Conservation (phyloP, 2,888 invertebrate genomes). For the Standfussiana lucernea region DNA sequence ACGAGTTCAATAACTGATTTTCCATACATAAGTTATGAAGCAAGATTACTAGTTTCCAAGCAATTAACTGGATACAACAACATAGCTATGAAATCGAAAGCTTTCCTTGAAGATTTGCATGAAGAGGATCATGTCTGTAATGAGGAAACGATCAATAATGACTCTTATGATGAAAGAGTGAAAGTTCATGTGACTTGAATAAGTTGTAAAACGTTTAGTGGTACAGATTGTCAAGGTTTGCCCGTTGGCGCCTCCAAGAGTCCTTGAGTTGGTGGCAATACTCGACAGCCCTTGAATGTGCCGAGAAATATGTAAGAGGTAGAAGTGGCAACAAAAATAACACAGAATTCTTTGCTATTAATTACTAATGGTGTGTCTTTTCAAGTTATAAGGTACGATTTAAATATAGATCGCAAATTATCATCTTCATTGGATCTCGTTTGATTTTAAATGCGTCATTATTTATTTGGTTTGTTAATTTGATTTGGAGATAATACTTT, state of each 20-base stretch:
- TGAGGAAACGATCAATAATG: slow-evolving; percentile 51
- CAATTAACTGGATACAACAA: slow-evolving; percentile 59
- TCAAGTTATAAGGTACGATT: slow-evolving; percentile 8
- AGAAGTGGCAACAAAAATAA: slow-evolving; percentile 68
- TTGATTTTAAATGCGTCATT: slow-evolving; percentile 33
- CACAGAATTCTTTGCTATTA: slow-evolving; percentile 56
- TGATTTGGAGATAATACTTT: slow-evolving; percentile 26
- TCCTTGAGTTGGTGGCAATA: slow-evolving; percentile 80
- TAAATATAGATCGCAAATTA: slow-evolving; percentile 30
- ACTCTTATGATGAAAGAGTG: slow-evolving; percentile 46
- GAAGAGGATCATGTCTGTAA: slow-evolving; percentile 40
- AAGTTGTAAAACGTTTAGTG: slow-evolving; percentile 42
- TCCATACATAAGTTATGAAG: slow-evolving; percentile 59
- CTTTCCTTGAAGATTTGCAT: slow-evolving; percentile 66
- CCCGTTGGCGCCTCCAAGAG: slow-evolving; percentile 83
- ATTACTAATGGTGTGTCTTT: slow-evolving; percentile 43
- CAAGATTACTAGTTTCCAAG: slow-evolving; percentile 60
- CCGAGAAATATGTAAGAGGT: slow-evolving; percentile 70
- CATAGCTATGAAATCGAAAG: slow-evolving; percentile 65
- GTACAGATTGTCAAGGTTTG: slow-evolving; percentile 71
- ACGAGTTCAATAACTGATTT: slow-evolving; percentile 62
- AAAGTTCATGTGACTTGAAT: slow-evolving; percentile 11
- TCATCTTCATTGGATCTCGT: slow-evolving; percentile 28
- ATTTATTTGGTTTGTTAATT: slow-evolving; percentile 46
- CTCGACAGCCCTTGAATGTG: slow-evolving; percentile 70